phyloP scores from a whole-genome alignment of 2,797 vertebrate species.

The Rhodeus uyekii region DNA sequence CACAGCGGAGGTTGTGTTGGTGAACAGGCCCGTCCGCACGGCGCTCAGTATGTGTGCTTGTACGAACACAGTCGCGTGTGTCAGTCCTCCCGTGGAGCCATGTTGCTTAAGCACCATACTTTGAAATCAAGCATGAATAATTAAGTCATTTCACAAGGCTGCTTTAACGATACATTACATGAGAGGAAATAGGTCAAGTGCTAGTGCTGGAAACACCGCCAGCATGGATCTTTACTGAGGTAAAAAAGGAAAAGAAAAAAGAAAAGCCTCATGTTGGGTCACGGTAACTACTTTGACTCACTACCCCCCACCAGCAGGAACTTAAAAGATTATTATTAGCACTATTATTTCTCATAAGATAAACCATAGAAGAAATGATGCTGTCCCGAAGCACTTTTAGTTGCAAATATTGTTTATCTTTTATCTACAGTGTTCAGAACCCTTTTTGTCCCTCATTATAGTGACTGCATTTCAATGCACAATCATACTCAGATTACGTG shows the following conservation, averaged over 20 bases:
- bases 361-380: neutral
- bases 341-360: slow-evolving; percentile 15
- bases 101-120: slow-evolving; percentile 80
- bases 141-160: slow-evolving; percentile 79
- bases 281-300: neutral
- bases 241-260: slow-evolving; percentile 65
- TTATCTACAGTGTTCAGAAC: neutral
- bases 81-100: slow-evolving; percentile 75
- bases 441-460: neutral
- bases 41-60: slow-evolving; percentile 73
- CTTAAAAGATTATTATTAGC: slow-evolving; percentile 44
- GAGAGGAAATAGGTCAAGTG: slow-evolving; percentile 81
- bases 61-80: slow-evolving; percentile 74
- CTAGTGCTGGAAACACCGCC: slow-evolving; percentile 65
- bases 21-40: slow-evolving; percentile 60
- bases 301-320: slow-evolving; percentile 48
- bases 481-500: neutral
- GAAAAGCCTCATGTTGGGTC: slow-evolving; percentile 53
- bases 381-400: neutral
- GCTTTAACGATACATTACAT: slow-evolving; percentile 77
- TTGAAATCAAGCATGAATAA: slow-evolving; percentile 83
- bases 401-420: neutral
- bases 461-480: neutral
- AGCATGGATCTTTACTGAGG: slow-evolving; percentile 64
- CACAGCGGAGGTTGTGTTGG: slow-evolving; percentile 69